phyloP scores from a whole-genome alignment of 1,140 invertebrate species.

The Bombus ignitus region DNA sequence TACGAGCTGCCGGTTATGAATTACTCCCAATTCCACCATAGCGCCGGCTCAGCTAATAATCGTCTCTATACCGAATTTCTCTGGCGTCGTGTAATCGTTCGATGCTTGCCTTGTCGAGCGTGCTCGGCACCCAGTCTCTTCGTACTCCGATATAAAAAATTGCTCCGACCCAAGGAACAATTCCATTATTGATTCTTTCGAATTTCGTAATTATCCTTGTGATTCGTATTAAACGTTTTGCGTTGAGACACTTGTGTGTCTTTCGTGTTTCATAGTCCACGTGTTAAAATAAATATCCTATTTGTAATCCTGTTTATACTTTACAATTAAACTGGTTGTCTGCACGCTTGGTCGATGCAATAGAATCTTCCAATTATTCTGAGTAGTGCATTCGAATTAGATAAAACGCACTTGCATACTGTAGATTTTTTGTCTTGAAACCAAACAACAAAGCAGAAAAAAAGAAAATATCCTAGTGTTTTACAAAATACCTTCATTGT shows the following conservation, averaged over 20 bases:
- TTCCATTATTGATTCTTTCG: background rate
- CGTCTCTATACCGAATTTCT: constrained; percentile 77
- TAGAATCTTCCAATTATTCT: no score
- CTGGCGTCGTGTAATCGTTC: constrained; percentile 64
- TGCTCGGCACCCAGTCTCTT: background rate
- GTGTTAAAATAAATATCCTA: no score
- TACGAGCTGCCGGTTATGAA: constrained; percentile 78
- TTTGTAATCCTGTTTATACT: no score
- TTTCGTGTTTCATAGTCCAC: no score
- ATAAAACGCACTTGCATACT: no score
- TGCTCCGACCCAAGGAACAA: background rate
- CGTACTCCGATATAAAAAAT: constrained; percentile 36
- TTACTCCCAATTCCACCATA: constrained; percentile 70
- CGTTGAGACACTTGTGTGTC: background rate
- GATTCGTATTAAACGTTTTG: background rate
- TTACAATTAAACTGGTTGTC: no score
- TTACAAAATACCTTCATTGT: background rate
- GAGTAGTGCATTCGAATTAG: no score
- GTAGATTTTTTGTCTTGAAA: no score
- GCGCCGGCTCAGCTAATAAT: constrained; percentile 74
- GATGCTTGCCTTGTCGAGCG: constrained; percentile 55
- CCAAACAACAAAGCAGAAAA: background rate
- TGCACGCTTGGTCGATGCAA: no score
- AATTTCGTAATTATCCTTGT: background rate
- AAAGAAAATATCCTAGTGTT: no score